Percentiles rank a stretch among this genome's conserved stretches.
phyloP scores from a whole-genome alignment of 2,797 vertebrate species.

The Urocyon cinereoargenteus region DNA sequence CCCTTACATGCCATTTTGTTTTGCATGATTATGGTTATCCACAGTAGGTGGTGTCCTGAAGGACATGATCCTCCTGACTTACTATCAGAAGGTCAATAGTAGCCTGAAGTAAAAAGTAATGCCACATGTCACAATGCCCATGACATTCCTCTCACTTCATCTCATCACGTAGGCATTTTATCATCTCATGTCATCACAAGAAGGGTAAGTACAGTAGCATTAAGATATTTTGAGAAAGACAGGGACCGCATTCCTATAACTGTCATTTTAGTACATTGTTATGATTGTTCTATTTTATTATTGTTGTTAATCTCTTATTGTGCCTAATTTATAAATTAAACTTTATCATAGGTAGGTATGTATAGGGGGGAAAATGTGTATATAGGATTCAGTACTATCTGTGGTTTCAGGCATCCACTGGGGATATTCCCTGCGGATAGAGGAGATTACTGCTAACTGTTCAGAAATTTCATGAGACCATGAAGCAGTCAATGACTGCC shows the following conservation, averaged over 20 bases:
- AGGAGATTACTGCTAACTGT: background rate
- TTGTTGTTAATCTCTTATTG: background rate
- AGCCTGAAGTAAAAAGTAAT: no score
- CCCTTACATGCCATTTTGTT: background rate
- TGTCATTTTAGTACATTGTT: background rate
- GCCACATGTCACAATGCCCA: background rate
- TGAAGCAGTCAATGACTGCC: background rate
- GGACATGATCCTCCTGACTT: background rate
- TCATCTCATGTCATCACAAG: background rate
- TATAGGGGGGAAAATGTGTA: background rate
- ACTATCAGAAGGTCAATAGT: background rate
- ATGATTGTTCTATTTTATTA: background rate
- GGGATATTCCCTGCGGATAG: background rate
- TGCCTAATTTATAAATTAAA: background rate
- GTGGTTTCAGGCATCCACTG: background rate
- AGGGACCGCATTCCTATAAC: background rate
- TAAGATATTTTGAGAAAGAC: background rate
- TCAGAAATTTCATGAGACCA: background rate
- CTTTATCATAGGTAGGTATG: background rate
- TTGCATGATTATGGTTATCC: background rate
- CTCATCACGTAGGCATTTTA: background rate
- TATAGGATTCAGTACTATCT: background rate
- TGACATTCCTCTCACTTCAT: background rate
- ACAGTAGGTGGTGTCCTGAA: background rate
- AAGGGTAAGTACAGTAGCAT: background rate